These are phyloP conservation scores for Monodelphis domestica DNA, from an alignment of 2,797 vertebrate genomes.

Conservation along the genomic window DNA sequence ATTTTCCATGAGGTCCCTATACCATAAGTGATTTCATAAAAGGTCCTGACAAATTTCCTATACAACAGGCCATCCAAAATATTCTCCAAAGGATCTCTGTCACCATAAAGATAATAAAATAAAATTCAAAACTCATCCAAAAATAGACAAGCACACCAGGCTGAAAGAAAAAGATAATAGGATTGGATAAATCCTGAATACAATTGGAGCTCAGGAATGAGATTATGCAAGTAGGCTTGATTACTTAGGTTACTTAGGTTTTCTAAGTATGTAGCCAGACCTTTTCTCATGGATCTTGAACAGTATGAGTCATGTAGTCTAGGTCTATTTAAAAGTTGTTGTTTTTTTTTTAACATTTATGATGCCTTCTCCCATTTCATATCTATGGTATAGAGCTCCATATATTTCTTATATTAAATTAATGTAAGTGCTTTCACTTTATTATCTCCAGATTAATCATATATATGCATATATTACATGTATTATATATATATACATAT, in stretches of 20 bases:
- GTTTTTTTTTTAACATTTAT: too few species aligned
- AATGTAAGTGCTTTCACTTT: not conserved
- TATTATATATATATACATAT: too few species aligned
- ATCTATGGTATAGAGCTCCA: not conserved
- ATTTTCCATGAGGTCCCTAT: not conserved
- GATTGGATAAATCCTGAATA: not conserved
- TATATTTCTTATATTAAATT: not conserved
- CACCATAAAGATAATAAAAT: not conserved
- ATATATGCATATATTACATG: too few species aligned
- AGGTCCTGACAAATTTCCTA: not conserved
- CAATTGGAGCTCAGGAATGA: not conserved
- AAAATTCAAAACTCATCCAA: not conserved
- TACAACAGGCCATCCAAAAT: not conserved
- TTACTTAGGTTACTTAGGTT: not conserved
- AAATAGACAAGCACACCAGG: not conserved
- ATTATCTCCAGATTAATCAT: not conserved
- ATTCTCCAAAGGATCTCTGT: not conserved
- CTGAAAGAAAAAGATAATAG: not conserved
- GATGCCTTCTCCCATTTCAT: not conserved
- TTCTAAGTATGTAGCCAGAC: not conserved
- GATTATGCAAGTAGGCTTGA: not conserved
- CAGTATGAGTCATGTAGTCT: not conserved
- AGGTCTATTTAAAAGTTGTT: not conserved
- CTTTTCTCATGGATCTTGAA: not conserved
- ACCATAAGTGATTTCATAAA: not conserved